These are phyloP conservation scores for Crocallis elinguaria DNA, from an alignment of 2,888 invertebrate genomes.

Conservation along the genomic window DNA sequence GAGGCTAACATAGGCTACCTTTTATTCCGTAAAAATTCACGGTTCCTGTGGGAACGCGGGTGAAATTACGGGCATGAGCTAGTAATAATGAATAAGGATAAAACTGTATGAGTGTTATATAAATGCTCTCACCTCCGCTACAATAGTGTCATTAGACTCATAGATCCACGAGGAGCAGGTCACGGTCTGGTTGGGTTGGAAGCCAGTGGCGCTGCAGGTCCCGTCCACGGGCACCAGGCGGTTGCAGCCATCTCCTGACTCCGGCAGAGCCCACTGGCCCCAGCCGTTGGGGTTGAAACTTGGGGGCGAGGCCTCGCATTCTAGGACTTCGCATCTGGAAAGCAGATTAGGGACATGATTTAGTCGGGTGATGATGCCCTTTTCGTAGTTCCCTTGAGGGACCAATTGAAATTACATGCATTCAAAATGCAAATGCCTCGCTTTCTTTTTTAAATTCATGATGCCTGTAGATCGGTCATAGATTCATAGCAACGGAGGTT, in stretches of 20 bases:
- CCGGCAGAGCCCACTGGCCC: conserved; percentile 69
- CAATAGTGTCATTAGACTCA: conserved; percentile 64
- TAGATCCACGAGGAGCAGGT: conserved; percentile 68
- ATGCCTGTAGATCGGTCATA: too few relatives aligned
- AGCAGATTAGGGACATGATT: not conserved
- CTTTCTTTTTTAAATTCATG: too few relatives aligned
- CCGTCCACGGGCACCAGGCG: conserved; percentile 49
- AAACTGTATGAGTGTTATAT: not conserved
- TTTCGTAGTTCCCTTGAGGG: too few relatives aligned
- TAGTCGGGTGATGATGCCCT: too few relatives aligned
- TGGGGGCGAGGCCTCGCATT: conserved; percentile 67
- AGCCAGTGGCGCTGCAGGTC: conserved; percentile 57
- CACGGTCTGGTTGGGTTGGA: conserved; percentile 56
- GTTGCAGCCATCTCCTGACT: conserved; percentile 56
- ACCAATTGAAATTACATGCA: too few relatives aligned
- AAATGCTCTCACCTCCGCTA: conserved; percentile 60
- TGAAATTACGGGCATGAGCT: too few relatives aligned
- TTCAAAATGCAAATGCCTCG: too few relatives aligned
- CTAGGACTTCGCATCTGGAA: conserved; percentile 74
- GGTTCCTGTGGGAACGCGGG: too few relatives aligned
- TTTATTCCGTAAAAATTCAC: too few relatives aligned
- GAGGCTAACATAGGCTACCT: too few relatives aligned
- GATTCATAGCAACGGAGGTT: too few relatives aligned
- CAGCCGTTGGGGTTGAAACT: conserved; percentile 56
- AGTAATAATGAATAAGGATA: too few relatives aligned